Evolutionary conservation across 2,113 vertebrate genomes (phyloP).

Genomic region (Synodontis membranacea): DNA sequence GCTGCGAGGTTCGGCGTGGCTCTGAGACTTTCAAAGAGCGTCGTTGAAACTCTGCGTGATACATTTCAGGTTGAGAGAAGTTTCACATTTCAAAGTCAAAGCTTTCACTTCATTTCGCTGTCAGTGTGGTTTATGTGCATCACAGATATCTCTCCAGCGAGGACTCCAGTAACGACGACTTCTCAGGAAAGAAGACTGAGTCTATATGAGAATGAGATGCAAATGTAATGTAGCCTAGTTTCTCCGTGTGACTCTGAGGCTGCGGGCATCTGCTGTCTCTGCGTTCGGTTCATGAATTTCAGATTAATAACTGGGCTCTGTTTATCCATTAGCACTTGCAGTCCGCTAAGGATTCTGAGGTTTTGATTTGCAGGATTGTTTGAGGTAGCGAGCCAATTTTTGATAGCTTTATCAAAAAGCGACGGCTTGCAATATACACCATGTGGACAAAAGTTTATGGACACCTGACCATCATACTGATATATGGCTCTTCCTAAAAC

Average conservation of each 20-base stretch:
- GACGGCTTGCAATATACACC: background rate
- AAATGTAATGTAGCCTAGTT: constrained; percentile 39
- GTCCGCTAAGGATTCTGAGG: background rate
- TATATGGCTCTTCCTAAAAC: too few species aligned
- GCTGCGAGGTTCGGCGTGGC: background rate
- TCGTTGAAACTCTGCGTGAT: background rate
- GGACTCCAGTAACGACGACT: background rate
- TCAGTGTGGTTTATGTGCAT: background rate
- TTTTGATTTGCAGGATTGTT: background rate
- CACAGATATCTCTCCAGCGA: constrained; percentile 12
- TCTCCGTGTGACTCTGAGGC: background rate
- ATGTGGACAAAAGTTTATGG: too few species aligned
- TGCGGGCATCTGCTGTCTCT: background rate
- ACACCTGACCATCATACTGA: too few species aligned
- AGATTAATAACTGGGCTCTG: constrained; percentile 8
- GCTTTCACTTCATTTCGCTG: background rate
- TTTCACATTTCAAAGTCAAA: constrained; percentile 8
- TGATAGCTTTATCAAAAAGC: background rate
- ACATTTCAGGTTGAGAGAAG: background rate
- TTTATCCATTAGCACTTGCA: constrained; percentile 7
- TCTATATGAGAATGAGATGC: constrained; percentile 40
- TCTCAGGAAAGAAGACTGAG: background rate
- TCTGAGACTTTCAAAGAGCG: background rate
- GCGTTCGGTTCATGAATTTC: constrained; percentile 22
- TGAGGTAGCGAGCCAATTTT: background rate